Conservation (phyloP, 2,888 invertebrate genomes). For the Pecten maximus region DNA sequence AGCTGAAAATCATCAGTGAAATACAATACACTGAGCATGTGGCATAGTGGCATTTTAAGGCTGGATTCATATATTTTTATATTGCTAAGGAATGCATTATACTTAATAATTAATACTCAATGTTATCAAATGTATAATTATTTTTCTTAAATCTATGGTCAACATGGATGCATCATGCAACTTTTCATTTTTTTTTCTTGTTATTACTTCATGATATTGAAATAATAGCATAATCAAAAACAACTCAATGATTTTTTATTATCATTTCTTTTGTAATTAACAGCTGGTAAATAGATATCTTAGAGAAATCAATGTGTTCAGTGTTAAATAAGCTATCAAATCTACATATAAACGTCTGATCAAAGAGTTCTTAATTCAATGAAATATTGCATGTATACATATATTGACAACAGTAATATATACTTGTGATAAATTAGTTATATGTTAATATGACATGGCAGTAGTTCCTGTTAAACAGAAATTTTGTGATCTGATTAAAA, state of each 20-base stretch:
- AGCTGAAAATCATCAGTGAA: conserved; percentile 20
- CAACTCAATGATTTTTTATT: too few species aligned
- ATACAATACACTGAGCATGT: background rate
- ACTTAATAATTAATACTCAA: too few species aligned
- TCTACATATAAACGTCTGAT: background rate
- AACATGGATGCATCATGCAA: background rate
- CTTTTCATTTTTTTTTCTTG: background rate
- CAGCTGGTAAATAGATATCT: too few species aligned
- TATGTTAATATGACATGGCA: background rate
- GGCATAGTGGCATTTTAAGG: background rate
- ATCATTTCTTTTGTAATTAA: too few species aligned
- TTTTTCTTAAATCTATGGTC: background rate
- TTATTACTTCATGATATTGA: too few species aligned
- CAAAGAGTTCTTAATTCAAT: background rate
- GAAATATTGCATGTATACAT: background rate
- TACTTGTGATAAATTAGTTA: background rate
- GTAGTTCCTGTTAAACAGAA: background rate
- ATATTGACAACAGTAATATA: background rate
- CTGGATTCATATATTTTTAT: background rate
- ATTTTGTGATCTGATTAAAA: background rate
- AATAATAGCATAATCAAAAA: too few species aligned
- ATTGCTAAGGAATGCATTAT: background rate
- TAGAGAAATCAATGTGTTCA: background rate
- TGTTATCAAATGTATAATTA: too few species aligned
- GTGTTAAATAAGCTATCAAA: background rate